These are phyloP conservation scores for Zophobas morio DNA, from an alignment of 1,140 invertebrate species.

Conservation along the genomic window DNA sequence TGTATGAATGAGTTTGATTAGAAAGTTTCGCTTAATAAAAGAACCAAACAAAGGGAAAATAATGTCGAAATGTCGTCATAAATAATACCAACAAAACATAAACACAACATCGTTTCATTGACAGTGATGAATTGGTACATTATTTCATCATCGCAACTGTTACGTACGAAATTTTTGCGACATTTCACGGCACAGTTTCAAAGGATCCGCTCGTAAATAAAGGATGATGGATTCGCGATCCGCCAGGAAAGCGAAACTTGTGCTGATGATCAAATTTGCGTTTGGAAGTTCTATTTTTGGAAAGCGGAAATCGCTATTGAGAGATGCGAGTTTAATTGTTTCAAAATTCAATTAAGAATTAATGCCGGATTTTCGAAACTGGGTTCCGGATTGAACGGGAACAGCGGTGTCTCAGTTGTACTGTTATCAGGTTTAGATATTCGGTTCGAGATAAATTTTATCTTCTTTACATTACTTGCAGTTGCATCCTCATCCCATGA, in stretches of 20 bases:
- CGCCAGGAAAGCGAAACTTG: neutral
- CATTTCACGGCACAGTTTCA: constrained; percentile 12
- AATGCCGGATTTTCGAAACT: too few species aligned
- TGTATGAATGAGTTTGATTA: neutral
- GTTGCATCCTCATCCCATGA: too few species aligned
- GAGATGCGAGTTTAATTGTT: neutral
- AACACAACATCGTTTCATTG: constrained; percentile 42
- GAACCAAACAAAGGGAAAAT: constrained; percentile 8
- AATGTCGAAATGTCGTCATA: constrained; percentile 22
- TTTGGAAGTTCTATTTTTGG: too few species aligned
- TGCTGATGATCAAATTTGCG: too few species aligned
- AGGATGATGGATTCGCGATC: constrained; percentile 24
- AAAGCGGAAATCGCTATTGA: neutral
- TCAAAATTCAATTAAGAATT: too few species aligned
- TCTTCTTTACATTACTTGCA: too few species aligned
- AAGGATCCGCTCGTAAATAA: constrained; percentile 12
- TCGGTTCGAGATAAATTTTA: too few species aligned
- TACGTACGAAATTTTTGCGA: constrained; percentile 37
- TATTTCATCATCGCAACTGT: constrained; percentile 32
- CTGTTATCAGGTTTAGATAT: too few species aligned
- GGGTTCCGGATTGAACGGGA: too few species aligned
- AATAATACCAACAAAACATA: constrained; percentile 37
- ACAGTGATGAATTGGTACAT: constrained; percentile 33
- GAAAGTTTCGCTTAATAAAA: constrained; percentile 4
- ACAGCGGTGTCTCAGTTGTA: too few species aligned